These are phyloP conservation scores for Cydia fagiglandana DNA, from an alignment of 1,140 invertebrate species.

Conservation along the genomic window DNA sequence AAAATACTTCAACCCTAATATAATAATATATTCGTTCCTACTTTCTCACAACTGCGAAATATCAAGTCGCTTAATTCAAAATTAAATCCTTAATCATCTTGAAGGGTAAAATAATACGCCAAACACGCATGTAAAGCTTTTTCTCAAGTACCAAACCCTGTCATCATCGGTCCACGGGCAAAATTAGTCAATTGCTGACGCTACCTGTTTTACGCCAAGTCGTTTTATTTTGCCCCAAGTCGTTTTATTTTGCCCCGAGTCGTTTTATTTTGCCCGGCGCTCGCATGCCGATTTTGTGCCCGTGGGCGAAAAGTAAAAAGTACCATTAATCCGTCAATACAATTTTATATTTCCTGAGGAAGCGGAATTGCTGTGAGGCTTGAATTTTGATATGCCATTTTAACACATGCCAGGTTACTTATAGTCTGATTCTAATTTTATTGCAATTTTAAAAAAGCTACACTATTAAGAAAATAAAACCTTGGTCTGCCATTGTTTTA, in stretches of 20 bases:
- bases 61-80: not conserved
- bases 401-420: not conserved
- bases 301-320: not conserved
- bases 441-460: not conserved
- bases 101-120: slow-evolving; percentile 6
- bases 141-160: slow-evolving; percentile 18
- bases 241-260: not conserved
- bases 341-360: slow-evolving; percentile 11
- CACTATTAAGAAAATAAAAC: too few species aligned
- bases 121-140: not conserved
- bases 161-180: not conserved
- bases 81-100: not conserved
- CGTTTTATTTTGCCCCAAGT: not conserved
- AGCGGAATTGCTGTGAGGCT: slow-evolving; percentile 13
- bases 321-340: slow-evolving; percentile 3
- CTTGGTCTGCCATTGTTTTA: too few species aligned
- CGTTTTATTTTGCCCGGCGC: not conserved
- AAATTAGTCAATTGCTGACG: slow-evolving; percentile 18
- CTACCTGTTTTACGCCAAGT: slow-evolving; percentile 10
- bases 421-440: not conserved
- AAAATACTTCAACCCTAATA: too few species aligned
- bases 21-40: not conserved
- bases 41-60: not conserved
- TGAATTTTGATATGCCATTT: not conserved
- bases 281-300: slow-evolving; percentile 8